Evolutionary conservation across 1,140 invertebrate genomes (phyloP).

Genomic region (Papilio polyxenes): DNA sequence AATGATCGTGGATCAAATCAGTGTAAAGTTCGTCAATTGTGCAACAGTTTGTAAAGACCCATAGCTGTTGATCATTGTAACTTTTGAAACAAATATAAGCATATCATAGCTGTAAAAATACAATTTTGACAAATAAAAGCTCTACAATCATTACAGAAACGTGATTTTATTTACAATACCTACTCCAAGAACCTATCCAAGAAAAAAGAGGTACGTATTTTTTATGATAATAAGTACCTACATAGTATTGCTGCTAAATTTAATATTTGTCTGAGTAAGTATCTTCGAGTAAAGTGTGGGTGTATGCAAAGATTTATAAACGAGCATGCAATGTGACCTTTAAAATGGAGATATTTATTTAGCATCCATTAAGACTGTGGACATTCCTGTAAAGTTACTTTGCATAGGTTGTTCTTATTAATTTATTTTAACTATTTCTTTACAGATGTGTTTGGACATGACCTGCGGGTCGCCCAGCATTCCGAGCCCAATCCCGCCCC

Average conservation of each 20-base stretch:
- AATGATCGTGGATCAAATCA: slow-evolving; percentile 66
- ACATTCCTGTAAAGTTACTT: background rate
- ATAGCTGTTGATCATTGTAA: slow-evolving; percentile 81
- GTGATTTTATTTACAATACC: slow-evolving; percentile 58
- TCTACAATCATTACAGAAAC: slow-evolving; percentile 81
- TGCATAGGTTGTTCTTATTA: background rate
- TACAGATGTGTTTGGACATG: slow-evolving; percentile 76
- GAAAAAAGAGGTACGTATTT: slow-evolving; percentile 51
- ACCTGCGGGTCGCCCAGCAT: slow-evolving; percentile 63
- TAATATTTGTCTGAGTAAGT: too few relatives aligned
- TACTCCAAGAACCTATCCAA: background rate
- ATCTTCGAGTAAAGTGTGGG: too few relatives aligned
- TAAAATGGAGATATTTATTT: slow-evolving; percentile 3
- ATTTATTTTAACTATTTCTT: slow-evolving; percentile 39
- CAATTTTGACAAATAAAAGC: slow-evolving; percentile 86
- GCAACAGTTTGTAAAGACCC: slow-evolving; percentile 70
- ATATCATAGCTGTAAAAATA: slow-evolving; percentile 92
- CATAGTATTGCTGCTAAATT: background rate
- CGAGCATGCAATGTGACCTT: background rate
- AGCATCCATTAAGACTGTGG: background rate
- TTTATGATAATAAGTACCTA: background rate
- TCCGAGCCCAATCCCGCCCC: slow-evolving; percentile 77
- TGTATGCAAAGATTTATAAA: too few relatives aligned
- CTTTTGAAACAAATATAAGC: slow-evolving; percentile 89
- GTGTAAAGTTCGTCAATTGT: slow-evolving; percentile 75